Evolutionary conservation across 2,113 vertebrate genomes (phyloP).

Genomic region (Cygnus buccinator): DNA sequence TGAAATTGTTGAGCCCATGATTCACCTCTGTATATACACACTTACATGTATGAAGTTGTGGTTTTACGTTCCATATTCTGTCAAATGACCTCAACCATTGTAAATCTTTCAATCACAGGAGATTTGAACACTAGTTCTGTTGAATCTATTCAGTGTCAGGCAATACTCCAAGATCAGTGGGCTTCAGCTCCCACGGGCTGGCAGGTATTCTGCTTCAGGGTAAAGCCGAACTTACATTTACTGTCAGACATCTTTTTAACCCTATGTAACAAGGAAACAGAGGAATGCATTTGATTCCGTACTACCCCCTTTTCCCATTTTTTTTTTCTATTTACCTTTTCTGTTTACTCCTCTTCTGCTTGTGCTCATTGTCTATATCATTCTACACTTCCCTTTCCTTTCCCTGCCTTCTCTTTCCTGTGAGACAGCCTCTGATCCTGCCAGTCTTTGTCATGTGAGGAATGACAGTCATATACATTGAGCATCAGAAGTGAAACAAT

Average conservation of each 20-base stretch:
- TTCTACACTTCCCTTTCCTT: background rate
- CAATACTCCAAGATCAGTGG: background rate
- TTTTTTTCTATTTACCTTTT: background rate
- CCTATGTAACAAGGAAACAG: background rate
- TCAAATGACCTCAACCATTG: background rate
- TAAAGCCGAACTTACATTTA: background rate
- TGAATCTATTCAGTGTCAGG: background rate
- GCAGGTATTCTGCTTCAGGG: background rate
- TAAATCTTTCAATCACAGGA: background rate
- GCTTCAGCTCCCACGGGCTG: background rate
- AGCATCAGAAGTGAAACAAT: background rate
- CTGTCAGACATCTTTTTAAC: background rate
- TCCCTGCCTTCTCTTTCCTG: background rate
- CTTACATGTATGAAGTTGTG: background rate
- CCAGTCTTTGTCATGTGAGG: fast-evolving
- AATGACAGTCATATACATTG: background rate
- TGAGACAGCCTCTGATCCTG: background rate
- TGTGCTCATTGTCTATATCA: background rate
- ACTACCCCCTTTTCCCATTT: fast-evolving
- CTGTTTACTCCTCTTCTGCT: background rate
- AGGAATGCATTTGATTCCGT: background rate
- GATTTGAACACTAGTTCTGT: background rate
- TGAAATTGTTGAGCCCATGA: background rate
- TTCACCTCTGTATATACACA: background rate
- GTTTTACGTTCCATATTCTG: background rate